Conservation (phyloP, 2,797 vertebrate genomes). For the Centroberyx gerrardi region DNA sequence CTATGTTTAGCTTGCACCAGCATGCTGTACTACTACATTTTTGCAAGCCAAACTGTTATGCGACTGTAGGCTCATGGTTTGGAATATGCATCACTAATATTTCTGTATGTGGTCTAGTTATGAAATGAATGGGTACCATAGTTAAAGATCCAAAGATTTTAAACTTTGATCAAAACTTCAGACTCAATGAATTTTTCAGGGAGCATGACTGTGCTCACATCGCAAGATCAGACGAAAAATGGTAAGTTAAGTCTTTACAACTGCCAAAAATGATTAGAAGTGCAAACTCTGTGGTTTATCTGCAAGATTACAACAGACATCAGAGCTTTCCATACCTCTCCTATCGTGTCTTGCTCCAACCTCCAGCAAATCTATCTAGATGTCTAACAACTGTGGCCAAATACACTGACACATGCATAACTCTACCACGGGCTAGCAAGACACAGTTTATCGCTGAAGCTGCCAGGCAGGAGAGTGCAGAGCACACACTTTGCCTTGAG, state of each 20-base stretch:
- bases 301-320: neutral
- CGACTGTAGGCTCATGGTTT: constrained; percentile 7
- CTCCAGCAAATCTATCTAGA: constrained; percentile 44
- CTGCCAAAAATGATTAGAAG: constrained; percentile 2
- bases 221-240: neutral
- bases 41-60: constrained; percentile 5
- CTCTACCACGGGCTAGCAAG: constrained; percentile 46
- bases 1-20: neutral
- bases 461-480: constrained; percentile 49
- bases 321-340: constrained; percentile 14
- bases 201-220: neutral
- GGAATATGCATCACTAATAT: constrained; percentile 29
- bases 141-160: neutral
- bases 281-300: constrained; percentile 27
- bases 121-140: neutral
- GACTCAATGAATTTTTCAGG: neutral
- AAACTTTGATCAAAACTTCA: neutral
- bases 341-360: constrained; percentile 10
- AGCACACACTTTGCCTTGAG: constrained; percentile 67
- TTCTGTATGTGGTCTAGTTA: constrained; percentile 5
- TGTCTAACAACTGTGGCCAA: constrained; percentile 48
- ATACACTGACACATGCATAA: constrained; percentile 55
- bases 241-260: neutral
- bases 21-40: constrained; percentile 13
- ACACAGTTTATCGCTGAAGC: constrained; percentile 62